A percentile compares a stretch with the other conserved stretches of the same genome.
phyloP scores from a whole-genome alignment of 2,888 invertebrate species.

The Eupithecia vulgata region DNA sequence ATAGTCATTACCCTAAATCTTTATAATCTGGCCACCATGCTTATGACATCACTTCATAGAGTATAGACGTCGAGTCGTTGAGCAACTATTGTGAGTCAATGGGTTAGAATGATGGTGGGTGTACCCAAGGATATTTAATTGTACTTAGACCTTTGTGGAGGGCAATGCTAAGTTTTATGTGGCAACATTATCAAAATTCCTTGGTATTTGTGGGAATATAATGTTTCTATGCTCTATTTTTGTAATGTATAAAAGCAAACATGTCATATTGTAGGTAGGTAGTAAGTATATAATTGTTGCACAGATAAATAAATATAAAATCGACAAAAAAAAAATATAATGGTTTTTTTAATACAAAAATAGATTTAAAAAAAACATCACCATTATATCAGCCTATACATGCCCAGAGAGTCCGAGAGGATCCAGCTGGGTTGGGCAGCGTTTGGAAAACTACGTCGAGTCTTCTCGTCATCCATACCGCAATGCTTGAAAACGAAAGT shows the following conservation, averaged over 20 bases:
- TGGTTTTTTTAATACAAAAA: no score
- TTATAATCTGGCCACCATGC: conserved; percentile 25
- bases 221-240: background rate
- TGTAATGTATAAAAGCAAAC: background rate
- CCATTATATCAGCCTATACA: no score
- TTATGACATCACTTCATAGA: conserved; percentile 23
- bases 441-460: no score
- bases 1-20: conserved; percentile 24
- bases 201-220: background rate
- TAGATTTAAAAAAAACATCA: no score
- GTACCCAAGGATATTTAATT: conserved; percentile 19
- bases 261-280: background rate
- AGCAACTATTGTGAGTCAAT: conserved; percentile 26
- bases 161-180: conserved; percentile 6
- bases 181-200: background rate
- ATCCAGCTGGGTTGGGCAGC: no score
- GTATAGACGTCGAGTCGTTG: conserved; percentile 1
- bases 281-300: background rate
- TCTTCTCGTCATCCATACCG: no score
- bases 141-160: background rate
- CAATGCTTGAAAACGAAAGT: no score
- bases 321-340: no score
- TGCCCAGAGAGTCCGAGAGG: no score
- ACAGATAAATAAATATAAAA: no score
- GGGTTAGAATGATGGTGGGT: conserved; percentile 18